Evolutionary conservation across 2,797 vertebrate species (phyloP).

Genomic region (Calcarius lapponicus): DNA sequence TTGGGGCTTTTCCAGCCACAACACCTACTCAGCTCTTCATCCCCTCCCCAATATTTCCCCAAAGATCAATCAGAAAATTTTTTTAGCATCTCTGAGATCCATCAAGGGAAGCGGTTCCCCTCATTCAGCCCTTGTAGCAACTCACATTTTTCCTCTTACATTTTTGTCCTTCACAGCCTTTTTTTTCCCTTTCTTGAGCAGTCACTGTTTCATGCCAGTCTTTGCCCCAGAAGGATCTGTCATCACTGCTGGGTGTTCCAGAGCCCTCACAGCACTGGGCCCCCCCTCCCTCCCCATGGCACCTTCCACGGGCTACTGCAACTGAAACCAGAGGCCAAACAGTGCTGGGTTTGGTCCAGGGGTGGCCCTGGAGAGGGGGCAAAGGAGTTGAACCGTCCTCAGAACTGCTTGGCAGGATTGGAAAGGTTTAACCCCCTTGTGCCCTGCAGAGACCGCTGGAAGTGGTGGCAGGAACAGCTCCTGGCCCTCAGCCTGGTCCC

Average conservation of each 20-base stretch:
- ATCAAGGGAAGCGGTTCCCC: not conserved
- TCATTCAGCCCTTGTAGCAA: not conserved
- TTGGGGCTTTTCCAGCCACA: not conserved
- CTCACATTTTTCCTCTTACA: not conserved
- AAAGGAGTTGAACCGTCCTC: not conserved
- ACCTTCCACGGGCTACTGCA: not conserved
- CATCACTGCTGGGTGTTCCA: not conserved
- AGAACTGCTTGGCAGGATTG: not conserved
- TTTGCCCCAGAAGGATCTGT: conserved; percentile 12
- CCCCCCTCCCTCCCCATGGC: not conserved
- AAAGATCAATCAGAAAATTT: not conserved
- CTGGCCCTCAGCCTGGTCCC: not conserved
- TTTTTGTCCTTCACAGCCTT: not conserved
- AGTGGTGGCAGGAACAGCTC: not conserved
- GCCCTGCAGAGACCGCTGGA: not conserved
- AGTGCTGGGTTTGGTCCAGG: rapidly evolving
- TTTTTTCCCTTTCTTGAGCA: not conserved
- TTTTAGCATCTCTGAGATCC: rapidly evolving
- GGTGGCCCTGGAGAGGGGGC: not conserved
- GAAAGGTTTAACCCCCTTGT: not conserved
- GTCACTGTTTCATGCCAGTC: not conserved
- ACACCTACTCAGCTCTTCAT: rapidly evolving
- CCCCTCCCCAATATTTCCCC: not conserved
- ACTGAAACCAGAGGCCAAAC: not conserved
- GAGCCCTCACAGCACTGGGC: not conserved